A percentile compares a stretch with the other conserved stretches of the same genome.
Conservation (phyloP, 2,113 vertebrate species). For the Oncorhynchus gorbuscha region DNA sequence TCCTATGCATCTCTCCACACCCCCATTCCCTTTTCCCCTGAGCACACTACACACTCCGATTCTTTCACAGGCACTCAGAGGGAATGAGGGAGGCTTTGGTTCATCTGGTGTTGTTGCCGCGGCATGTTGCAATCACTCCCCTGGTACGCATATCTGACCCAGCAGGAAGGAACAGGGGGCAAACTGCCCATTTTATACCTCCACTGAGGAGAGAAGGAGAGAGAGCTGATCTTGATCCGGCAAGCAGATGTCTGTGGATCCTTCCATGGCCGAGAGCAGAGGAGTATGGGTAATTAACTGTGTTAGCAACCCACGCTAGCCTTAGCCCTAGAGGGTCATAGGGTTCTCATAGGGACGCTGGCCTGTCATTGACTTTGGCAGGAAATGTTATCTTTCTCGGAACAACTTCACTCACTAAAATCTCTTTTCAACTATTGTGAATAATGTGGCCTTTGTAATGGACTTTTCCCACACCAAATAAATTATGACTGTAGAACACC, state of each 20-base stretch:
- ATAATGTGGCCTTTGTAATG: slow-evolving; percentile 24
- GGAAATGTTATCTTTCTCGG: too few relatives aligned
- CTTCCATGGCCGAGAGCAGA: slow-evolving; percentile 21
- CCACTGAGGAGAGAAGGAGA: slow-evolving; percentile 34
- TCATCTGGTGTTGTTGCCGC: slow-evolving; percentile 50
- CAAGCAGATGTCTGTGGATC: slow-evolving; percentile 59
- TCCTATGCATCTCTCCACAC: neutral
- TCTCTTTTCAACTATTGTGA: slow-evolving; percentile 31
- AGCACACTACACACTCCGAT: slow-evolving; percentile 24
- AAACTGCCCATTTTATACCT: slow-evolving; percentile 51
- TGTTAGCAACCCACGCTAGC: slow-evolving; percentile 36
- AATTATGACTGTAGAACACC: slow-evolving; percentile 36
- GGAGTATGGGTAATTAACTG: slow-evolving; percentile 43
- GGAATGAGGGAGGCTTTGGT: slow-evolving; percentile 30
- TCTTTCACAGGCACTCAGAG: slow-evolving; percentile 44
- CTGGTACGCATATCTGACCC: slow-evolving; percentile 52
- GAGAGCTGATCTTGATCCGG: slow-evolving; percentile 47
- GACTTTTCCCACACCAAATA: slow-evolving; percentile 14
- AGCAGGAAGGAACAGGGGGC: slow-evolving; percentile 50
- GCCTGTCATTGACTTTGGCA: slow-evolving; percentile 28
- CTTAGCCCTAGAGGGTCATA: slow-evolving; percentile 20
- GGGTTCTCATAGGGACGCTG: slow-evolving; percentile 2
- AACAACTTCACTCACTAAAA: too few relatives aligned
- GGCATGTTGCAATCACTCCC: slow-evolving; percentile 36
- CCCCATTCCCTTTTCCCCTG: neutral